Evolutionary conservation across 2,113 vertebrate species (phyloP).

Genomic region (Sphaerodactylus townsendi): DNA sequence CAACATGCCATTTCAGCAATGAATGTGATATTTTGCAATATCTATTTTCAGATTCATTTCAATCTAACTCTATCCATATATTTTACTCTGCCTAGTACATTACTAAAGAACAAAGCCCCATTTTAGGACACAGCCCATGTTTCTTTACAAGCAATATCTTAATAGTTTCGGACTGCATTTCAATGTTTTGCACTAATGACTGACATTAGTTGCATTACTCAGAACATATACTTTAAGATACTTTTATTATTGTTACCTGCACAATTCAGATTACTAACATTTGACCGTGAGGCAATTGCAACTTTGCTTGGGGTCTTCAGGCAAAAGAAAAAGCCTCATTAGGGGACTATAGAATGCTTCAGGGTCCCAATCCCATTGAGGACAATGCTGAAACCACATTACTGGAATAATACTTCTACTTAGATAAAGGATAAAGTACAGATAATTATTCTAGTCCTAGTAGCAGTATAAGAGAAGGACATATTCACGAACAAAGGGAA

Average conservation of each 20-base stretch:
- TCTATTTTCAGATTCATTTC: not conserved
- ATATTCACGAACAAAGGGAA: conserved; percentile 35
- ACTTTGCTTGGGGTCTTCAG: conserved; percentile 3
- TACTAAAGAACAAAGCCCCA: not conserved
- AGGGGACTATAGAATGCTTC: not conserved
- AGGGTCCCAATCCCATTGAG: conserved; percentile 5
- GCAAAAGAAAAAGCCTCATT: not conserved
- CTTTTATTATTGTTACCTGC: not conserved
- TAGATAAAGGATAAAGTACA: conserved; percentile 10
- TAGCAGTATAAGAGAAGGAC: conserved; percentile 20
- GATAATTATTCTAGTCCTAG: conserved; percentile 28
- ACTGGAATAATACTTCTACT: conserved; percentile 4
- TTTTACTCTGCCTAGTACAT: not conserved
- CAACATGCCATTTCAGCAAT: not conserved
- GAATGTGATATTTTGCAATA: not conserved
- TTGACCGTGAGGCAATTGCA: not conserved
- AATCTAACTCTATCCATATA: not conserved
- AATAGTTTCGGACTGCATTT: not conserved
- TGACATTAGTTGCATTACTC: not conserved
- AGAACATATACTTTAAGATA: not conserved
- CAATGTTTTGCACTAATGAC: not conserved
- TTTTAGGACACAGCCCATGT: not conserved
- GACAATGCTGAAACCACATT: not conserved
- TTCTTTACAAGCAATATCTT: not conserved
- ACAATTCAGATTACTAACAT: not conserved